Conservation (phyloP, 2,888 invertebrate species). For the Ypsolopha sequella region DNA sequence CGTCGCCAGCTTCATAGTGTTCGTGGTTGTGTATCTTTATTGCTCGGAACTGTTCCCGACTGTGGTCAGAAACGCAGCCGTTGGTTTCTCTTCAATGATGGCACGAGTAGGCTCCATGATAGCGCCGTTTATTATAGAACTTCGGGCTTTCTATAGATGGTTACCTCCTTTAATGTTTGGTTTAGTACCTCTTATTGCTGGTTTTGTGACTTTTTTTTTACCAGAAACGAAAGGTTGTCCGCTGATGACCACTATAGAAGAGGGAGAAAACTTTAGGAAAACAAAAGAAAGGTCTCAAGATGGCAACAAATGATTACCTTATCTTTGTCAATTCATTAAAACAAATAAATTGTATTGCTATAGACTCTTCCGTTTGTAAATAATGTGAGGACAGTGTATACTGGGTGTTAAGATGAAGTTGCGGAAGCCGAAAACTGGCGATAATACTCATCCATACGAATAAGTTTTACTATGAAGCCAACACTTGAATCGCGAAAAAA, state of each 20-base stretch:
- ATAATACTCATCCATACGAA: too few species aligned
- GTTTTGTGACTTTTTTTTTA: constrained; percentile 69
- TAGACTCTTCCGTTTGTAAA: too few species aligned
- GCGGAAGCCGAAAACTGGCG: too few species aligned
- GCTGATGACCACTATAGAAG: constrained; percentile 84
- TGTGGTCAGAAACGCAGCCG: constrained; percentile 86
- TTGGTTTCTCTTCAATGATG: constrained; percentile 91
- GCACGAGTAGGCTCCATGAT: constrained; percentile 89
- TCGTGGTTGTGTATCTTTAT: constrained; percentile 88
- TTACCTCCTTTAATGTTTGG: constrained; percentile 81
- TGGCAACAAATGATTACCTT: too few species aligned
- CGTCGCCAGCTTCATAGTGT: constrained; percentile 85
- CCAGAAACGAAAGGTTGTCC: constrained; percentile 85
- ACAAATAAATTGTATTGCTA: too few species aligned
- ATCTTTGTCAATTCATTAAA: too few species aligned
- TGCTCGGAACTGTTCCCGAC: constrained; percentile 92
- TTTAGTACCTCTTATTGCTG: constrained; percentile 71
- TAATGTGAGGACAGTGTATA: too few species aligned
- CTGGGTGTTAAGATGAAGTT: too few species aligned
- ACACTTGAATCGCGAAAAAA: too few species aligned
- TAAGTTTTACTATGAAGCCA: too few species aligned
- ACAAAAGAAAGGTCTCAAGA: background rate
- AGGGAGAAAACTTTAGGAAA: constrained; percentile 69
- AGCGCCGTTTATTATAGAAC: constrained; percentile 83
- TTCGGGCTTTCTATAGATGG: constrained; percentile 63